Evolutionary conservation across 2,888 invertebrate genomes (phyloP).

Genomic region (Eupithecia centaureata): DNA sequence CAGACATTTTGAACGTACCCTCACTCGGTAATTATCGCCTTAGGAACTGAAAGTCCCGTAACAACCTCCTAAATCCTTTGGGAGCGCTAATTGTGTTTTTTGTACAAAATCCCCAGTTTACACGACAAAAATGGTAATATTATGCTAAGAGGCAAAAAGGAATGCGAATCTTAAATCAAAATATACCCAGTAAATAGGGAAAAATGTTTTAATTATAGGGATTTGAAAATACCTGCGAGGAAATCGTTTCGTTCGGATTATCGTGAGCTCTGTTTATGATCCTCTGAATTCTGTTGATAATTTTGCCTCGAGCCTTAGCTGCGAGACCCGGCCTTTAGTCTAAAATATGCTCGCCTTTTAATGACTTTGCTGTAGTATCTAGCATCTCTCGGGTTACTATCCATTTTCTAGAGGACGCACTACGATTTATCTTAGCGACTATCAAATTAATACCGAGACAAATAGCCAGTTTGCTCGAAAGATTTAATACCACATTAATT

Average conservation of each 20-base stretch:
- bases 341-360: not conserved
- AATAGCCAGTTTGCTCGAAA: conserved; percentile 25
- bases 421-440: conserved; percentile 14
- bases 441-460: conserved; percentile 26
- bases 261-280: conserved; percentile 20
- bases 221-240: conserved; percentile 37
- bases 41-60: conserved; percentile 31
- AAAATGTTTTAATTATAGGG: conserved; percentile 38
- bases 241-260: conserved; percentile 18
- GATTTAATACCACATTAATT: conserved; percentile 37
- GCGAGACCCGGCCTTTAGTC: not conserved
- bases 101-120: conserved; percentile 42
- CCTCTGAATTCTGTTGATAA: conserved; percentile 4
- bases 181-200: conserved; percentile 39
- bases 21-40: conserved; percentile 60
- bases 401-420: conserved; percentile 11
- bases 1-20: conserved; percentile 51
- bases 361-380: not conserved
- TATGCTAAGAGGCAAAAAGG: conserved; percentile 41
- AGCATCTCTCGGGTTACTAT: conserved; percentile 7
- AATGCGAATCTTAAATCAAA: conserved; percentile 41
- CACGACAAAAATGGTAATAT: conserved; percentile 45
- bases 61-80: conserved; percentile 40
- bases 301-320: not conserved
- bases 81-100: conserved; percentile 44